A percentile compares a stretch with the other conserved stretches of the same genome.
These are phyloP conservation scores for Myathropa florea DNA, from an alignment of 2,888 invertebrate genomes.

Conservation along the genomic window DNA sequence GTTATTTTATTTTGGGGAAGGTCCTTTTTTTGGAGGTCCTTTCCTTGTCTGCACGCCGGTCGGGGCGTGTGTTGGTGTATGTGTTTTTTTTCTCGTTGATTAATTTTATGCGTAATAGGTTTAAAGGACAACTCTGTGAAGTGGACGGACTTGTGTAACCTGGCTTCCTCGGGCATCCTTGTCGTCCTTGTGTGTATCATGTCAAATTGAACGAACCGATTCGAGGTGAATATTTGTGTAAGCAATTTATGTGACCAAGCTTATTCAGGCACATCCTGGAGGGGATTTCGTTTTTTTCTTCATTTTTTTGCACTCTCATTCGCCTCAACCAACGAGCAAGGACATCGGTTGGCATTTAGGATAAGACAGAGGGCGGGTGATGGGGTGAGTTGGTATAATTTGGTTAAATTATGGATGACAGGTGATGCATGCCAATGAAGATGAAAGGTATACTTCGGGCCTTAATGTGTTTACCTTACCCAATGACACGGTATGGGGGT, in stretches of 20 bases:
- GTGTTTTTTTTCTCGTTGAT: slow-evolving; percentile 41
- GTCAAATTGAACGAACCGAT: slow-evolving; percentile 43
- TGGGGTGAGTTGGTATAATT: background rate
- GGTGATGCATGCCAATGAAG: slow-evolving; percentile 56
- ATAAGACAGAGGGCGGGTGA: background rate
- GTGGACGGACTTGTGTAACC: background rate
- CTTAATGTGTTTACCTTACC: slow-evolving; percentile 20
- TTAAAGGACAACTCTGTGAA: slow-evolving; percentile 32
- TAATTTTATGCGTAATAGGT: slow-evolving; percentile 61
- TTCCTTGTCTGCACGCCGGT: background rate
- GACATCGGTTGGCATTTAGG: background rate
- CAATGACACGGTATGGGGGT: background rate
- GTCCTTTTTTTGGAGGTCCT: slow-evolving; percentile 4
- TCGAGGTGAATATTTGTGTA: slow-evolving; percentile 45
- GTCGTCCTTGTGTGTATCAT: background rate
- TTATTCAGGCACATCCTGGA: slow-evolving; percentile 1
- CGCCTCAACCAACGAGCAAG: background rate
- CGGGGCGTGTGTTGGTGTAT: background rate
- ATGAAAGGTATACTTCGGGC: slow-evolving; percentile 16
- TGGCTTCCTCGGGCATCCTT: background rate
- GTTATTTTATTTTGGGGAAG: background rate
- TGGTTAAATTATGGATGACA: slow-evolving; percentile 37
- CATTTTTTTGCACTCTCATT: background rate
- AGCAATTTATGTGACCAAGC: slow-evolving; percentile 28
- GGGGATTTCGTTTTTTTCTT: background rate